Evolutionary conservation across 2,113 vertebrate genomes (phyloP).

Genomic region (Hydropotes inermis): DNA sequence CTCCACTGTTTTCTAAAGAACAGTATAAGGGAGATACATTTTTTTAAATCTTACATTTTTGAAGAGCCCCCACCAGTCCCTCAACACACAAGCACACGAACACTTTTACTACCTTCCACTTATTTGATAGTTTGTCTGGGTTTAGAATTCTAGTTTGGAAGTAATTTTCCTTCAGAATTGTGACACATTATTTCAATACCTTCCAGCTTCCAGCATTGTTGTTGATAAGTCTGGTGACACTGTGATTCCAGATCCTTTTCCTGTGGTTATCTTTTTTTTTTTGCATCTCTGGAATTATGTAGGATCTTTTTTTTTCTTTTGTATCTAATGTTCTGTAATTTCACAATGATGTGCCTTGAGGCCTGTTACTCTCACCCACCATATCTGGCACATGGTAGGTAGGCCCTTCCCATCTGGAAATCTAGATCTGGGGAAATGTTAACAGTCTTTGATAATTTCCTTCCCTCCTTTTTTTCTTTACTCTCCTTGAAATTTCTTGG

Average conservation of each 20-base stretch:
- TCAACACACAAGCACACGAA: background rate
- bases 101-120: background rate
- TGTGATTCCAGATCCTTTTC: background rate
- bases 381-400: background rate
- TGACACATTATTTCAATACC: background rate
- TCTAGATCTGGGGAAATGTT: background rate
- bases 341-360: background rate
- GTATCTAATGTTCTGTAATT: background rate
- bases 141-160: slow-evolving; percentile 19
- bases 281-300: background rate
- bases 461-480: background rate
- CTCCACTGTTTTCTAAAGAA: background rate
- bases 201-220: background rate
- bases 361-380: background rate
- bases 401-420: background rate
- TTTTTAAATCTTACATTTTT: background rate
- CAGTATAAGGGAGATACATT: background rate
- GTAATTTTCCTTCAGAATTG: background rate
- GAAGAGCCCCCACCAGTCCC: background rate
- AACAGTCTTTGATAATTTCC: background rate
- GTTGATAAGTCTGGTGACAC: background rate
- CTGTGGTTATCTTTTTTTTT: background rate
- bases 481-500: background rate
- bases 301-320: background rate
- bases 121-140: background rate